Evolutionary conservation across 2,797 vertebrate genomes (phyloP).

Genomic region (Enteromius viviparus): DNA sequence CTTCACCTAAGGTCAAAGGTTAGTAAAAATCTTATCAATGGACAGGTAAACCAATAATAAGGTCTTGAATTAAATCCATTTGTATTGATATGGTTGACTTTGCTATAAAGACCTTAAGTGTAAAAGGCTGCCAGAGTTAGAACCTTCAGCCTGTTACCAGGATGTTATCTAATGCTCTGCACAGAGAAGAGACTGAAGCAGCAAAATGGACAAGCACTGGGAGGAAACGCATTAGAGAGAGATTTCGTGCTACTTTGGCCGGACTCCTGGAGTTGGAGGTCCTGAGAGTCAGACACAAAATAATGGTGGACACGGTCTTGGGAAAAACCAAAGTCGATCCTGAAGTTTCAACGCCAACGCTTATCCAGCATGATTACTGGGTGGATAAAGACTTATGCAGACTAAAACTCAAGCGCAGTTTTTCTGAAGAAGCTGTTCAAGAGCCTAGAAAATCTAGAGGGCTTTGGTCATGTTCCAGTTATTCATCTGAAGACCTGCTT

Average conservation of each 20-base stretch:
- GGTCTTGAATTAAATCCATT: neutral
- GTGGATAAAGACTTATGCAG: constrained; percentile 30
- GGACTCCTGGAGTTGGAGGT: constrained; percentile 66
- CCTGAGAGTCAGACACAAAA: constrained; percentile 59
- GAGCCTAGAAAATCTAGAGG: neutral
- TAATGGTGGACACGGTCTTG: constrained; percentile 59
- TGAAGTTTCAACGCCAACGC: neutral
- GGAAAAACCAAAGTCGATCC: constrained; percentile 10
- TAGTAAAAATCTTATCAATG: constrained; percentile 54
- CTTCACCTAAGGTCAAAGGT: constrained; percentile 48
- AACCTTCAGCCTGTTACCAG: neutral
- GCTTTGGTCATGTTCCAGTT: constrained; percentile 9
- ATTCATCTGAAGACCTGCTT: constrained; percentile 55
- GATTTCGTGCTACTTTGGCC: constrained; percentile 63
- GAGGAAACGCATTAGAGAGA: constrained; percentile 56
- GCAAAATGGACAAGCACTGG: neutral
- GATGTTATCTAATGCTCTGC: constrained; percentile 19
- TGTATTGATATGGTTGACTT: neutral
- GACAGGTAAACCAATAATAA: constrained; percentile 5
- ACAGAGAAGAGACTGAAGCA: constrained; percentile 18
- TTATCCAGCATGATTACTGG: constrained; percentile 27
- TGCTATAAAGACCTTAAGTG: constrained; percentile 43
- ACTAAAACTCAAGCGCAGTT: constrained; percentile 52
- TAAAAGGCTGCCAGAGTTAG: neutral
- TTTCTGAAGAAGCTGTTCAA: constrained; percentile 49